phyloP scores from a whole-genome alignment of 2,113 vertebrate species.

The Bufo bufo region DNA sequence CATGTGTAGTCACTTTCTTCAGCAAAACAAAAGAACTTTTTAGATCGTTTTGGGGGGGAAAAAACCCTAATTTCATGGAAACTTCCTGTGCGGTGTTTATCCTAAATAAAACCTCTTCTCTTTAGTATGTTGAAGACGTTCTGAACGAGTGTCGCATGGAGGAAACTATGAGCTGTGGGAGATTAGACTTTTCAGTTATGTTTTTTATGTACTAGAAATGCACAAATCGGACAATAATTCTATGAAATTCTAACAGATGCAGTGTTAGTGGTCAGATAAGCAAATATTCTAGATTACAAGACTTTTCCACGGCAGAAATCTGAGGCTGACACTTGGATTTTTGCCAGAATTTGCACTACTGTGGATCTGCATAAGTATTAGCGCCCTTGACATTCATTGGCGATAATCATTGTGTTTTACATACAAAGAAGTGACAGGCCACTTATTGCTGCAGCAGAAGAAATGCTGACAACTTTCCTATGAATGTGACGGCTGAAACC shows the following conservation, averaged over 20 bases:
- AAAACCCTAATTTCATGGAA: slow-evolving; percentile 18
- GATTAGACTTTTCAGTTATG: neutral
- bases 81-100: slow-evolving; percentile 28
- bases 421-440: too few relatives aligned
- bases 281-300: neutral
- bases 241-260: neutral
- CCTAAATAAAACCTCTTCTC: neutral
- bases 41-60: neutral
- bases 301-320: too few relatives aligned
- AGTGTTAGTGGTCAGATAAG: neutral
- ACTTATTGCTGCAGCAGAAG: too few relatives aligned
- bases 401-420: too few relatives aligned
- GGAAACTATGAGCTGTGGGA: neutral
- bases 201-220: neutral
- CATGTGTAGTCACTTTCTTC: neutral
- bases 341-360: too few relatives aligned
- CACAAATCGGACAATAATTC: neutral
- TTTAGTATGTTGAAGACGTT: neutral
- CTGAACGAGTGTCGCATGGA: neutral
- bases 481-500: too few relatives aligned
- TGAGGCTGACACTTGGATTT: too few relatives aligned
- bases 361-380: too few relatives aligned
- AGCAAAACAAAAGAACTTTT: slow-evolving; percentile 34
- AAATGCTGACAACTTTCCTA: too few relatives aligned
- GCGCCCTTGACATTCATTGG: too few relatives aligned